Base-by-base conservation (phyloP, 2,113 vertebrate species). In the Melanerpes formicivorus region DNA sequence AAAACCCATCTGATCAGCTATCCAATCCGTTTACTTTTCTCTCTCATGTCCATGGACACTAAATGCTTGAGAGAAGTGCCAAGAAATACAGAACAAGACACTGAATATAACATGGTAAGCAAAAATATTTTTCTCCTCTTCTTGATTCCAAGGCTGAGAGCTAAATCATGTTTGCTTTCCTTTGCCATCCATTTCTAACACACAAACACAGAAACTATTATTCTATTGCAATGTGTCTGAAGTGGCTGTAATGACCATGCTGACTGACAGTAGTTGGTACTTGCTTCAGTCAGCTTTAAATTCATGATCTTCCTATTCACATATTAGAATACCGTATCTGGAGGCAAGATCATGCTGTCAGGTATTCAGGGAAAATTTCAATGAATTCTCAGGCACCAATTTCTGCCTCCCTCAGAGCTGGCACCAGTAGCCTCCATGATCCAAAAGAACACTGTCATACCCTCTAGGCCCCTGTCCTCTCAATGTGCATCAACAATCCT, bases 201-300 rank as follows among this genome's bases (percentile, higher is more conserved):
- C 37, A 80, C 70, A 77, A 91, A 82, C 56, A 93, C 80, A 89
- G 26, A 66, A 94, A 80, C 60, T 29, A 42, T 25, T 74, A 81
- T 74, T 92, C 63, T 95, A 37, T 93, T 89, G 88, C 75, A 88
- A 29, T 40, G 21, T 70, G 44, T 87, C 67, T 93, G 89, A 88
- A 67, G 78, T 76, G 60, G 64, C 52, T 95, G 64, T 77, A 85
- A 60, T 84, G 54, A 48, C 17, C 13, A 9, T 5, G 21, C 55
- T 59, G 29, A 75, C 50, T 84, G 80, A 55, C 66, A 66, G 71
- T 86, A 70, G 84, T 42, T 82, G 60, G 30, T 92, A 74, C 89
- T 89, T 87, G 64, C 84, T 95, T 90, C 13, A 10, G 48, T 89
- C 79, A 78, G 58, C 65, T 82, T 92, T 93, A 84, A 87, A 84